These are phyloP conservation scores for Pseudomyrmex sp. DNA, from an alignment of 1,140 invertebrate species.

Conservation along the genomic window DNA sequence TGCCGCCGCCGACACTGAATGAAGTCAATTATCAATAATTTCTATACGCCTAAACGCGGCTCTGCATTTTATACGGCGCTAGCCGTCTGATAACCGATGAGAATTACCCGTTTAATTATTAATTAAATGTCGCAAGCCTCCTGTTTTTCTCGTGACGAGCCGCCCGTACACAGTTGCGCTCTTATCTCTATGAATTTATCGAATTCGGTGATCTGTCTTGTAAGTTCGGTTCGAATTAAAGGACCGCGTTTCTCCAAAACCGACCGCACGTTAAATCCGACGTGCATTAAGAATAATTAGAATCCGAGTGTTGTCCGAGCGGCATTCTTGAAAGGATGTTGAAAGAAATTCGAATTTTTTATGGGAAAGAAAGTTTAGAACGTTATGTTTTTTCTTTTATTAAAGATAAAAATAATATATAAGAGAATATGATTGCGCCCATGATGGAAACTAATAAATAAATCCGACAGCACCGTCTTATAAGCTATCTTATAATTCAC, in stretches of 20 bases:
- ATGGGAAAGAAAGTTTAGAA: slow-evolving; percentile 1
- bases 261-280: background rate
- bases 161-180: background rate
- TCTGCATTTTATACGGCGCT: background rate
- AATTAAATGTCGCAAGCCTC: slow-evolving; percentile 9
- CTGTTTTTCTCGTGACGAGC: background rate
- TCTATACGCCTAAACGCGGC: background rate
- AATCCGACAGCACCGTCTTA: no score
- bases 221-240: slow-evolving; percentile 51
- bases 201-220: slow-evolving; percentile 23
- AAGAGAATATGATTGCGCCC: no score
- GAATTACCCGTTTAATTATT: background rate
- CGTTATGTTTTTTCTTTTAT: background rate
- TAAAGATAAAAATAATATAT: no score
- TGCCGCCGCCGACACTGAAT: background rate
- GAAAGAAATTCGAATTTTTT: background rate
- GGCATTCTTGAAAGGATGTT: background rate
- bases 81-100: no score
- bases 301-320: background rate
- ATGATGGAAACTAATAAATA: no score
- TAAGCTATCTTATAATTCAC: slow-evolving; percentile 6
- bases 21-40: background rate
- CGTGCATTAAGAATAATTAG: slow-evolving; percentile 31
- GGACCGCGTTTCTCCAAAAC: background rate
- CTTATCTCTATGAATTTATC: slow-evolving; percentile 43